These are phyloP conservation scores for Prostheceraeus crozeri DNA, from an alignment of 2,888 invertebrate genomes.

Conservation along the genomic window DNA sequence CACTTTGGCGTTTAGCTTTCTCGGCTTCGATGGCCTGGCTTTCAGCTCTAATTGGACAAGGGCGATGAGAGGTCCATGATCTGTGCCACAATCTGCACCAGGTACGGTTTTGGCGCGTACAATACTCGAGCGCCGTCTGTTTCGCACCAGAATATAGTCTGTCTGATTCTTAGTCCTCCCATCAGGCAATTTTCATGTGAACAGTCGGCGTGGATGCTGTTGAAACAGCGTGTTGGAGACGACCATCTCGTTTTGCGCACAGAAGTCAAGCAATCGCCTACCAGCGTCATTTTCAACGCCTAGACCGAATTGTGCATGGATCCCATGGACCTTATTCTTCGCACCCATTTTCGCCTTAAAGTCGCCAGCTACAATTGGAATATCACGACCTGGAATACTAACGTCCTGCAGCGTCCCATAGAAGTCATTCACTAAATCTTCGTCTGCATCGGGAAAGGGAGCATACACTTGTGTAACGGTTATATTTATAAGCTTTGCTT, in stretches of 20 bases:
- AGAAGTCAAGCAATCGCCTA: no score
- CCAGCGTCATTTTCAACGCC: no score
- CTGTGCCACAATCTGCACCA: slow-evolving; percentile 10
- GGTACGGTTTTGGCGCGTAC: slow-evolving; percentile 23
- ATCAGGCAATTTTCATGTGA: slow-evolving; percentile 36
- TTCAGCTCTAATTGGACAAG: not conserved
- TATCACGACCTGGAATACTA: no score
- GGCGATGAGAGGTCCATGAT: slow-evolving; percentile 20
- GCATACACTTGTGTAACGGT: slow-evolving; percentile 41
- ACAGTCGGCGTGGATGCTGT: slow-evolving; percentile 28
- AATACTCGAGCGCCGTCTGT: slow-evolving; percentile 8
- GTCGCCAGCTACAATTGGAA: no score
- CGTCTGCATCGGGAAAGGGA: slow-evolving; percentile 37
- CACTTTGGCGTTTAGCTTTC: no score
- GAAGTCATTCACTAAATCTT: slow-evolving; percentile 30
- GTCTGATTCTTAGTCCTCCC: slow-evolving; percentile 28
- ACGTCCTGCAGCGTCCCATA: slow-evolving; percentile 21
- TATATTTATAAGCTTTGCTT: slow-evolving; percentile 41
- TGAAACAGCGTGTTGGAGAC: slow-evolving; percentile 33
- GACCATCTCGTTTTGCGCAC: no score
- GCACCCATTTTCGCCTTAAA: no score
- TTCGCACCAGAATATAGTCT: slow-evolving; percentile 17
- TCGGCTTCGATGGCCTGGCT: no score
- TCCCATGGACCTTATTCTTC: no score
- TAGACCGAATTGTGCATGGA: no score